A percentile compares a stretch with the other conserved stretches of the same genome.
phyloP scores from a whole-genome alignment of 2,113 vertebrate species.

The Tupaia tana region DNA sequence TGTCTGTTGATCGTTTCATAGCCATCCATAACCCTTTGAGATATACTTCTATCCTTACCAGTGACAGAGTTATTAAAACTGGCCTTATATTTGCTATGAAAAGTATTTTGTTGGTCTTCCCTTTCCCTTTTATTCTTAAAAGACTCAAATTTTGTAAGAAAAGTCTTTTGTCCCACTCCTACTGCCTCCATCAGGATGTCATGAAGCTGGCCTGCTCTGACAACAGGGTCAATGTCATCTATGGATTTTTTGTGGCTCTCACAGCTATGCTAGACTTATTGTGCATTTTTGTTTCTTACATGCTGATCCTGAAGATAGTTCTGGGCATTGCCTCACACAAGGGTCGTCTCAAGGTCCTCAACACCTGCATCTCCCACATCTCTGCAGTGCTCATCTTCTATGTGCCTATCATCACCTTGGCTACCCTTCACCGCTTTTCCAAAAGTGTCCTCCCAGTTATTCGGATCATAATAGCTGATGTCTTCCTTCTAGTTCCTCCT shows the following conservation, averaged over 20 bases:
- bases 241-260: background rate
- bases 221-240: background rate
- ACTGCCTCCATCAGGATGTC: conserved; percentile 50
- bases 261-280: background rate
- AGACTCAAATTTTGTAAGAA: background rate
- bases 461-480: background rate
- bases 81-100: background rate
- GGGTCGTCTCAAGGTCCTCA: background rate
- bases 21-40: conserved; percentile 26
- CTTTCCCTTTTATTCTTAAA: background rate
- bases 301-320: conserved; percentile 25
- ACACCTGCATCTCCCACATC: conserved; percentile 20
- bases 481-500: background rate
- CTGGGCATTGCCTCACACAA: background rate
- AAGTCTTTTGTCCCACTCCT: conserved; percentile 1
- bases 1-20: conserved; percentile 48
- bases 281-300: background rate
- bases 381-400: conserved; percentile 28
- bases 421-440: background rate
- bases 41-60: background rate
- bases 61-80: background rate
- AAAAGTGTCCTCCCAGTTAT: background rate
- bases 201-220: conserved; percentile 51
- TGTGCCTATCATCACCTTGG: background rate
- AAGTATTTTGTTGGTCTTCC: background rate